Base-by-base conservation (phyloP, 2,113 vertebrate species). In the Laticauda colubrina region DNA sequence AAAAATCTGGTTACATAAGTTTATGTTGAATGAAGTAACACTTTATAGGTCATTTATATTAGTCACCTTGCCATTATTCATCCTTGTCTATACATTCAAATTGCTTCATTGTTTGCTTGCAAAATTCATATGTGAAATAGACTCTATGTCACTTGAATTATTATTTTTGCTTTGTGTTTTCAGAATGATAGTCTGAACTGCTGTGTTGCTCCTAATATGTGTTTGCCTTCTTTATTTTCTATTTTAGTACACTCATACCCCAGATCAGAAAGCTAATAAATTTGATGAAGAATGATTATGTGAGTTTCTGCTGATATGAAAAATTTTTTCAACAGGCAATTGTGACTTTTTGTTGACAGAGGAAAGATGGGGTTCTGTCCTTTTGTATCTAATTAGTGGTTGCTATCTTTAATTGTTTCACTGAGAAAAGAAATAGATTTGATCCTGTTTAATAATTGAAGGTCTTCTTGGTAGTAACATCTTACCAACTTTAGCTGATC, bases 221-320 rank as follows among this genome's bases (percentile, higher is more conserved):
- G 26, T 45, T 85, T 23, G 3, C 56, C 56, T 87, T 45, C n/a
- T 69, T 54, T 92, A 15, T 92, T 48, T 87, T 85, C 91, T 15
- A 89, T 93, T 93, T 21, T 95, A 98, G 98, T 18, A 2, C 48
- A 55, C 93, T 98, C 94, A 54, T 94, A 64, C 5, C 0, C 0
- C 98, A 98, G 92, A 94, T 95, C 94, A 92, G 92, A 75, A 97
- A 3, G 34, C 95, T 98, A 90, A 96, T 98, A 91, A 26, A 87
- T 8, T 92, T 8, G 90, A 97, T 98, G 97, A 98, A 97, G 90
- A 96, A 89, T 34, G 57, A 97, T 87, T 3, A 2, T 23, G 98
- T 98, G 93, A 97, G 97, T 97, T 81, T 89, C 61, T 59, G 87
- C 12, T 39, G 8, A 59, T n/a, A 6, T 53, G 11, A 86, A 20